Evolutionary conservation across 2,888 invertebrate genomes (phyloP).

Genomic region (Chesias legatella): DNA sequence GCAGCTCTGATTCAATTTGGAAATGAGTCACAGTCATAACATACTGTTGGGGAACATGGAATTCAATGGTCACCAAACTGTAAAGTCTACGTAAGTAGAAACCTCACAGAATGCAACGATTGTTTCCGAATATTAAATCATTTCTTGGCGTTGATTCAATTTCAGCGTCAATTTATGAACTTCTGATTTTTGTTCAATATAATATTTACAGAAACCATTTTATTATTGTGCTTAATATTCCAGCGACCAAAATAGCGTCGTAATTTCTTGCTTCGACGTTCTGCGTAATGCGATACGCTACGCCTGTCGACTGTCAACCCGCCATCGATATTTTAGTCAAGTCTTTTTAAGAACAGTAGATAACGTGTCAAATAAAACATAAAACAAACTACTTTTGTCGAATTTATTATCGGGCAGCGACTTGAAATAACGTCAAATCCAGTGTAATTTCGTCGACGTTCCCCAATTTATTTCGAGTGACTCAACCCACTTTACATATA

Average conservation of each 20-base stretch:
- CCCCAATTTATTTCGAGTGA: slow-evolving; percentile 42
- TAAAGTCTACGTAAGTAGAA: not conserved
- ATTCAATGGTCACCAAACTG: slow-evolving; percentile 1
- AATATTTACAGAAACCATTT: slow-evolving; percentile 14
- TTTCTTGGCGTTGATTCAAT: slow-evolving; percentile 24
- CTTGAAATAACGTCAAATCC: slow-evolving; percentile 24
- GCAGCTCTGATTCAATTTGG: slow-evolving; percentile 33
- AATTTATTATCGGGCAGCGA: slow-evolving; percentile 34
- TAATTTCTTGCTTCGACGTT: slow-evolving; percentile 56
- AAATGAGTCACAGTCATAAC: slow-evolving; percentile 13
- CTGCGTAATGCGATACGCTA: slow-evolving; percentile 59
- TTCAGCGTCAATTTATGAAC: slow-evolving; percentile 12
- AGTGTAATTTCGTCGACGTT: slow-evolving; percentile 33
- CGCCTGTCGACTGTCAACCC: slow-evolving; percentile 58
- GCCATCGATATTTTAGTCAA: slow-evolving; percentile 70
- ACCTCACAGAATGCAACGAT: slow-evolving; percentile 1
- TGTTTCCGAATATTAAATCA: slow-evolving; percentile 6
- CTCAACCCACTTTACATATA: slow-evolving; percentile 46
- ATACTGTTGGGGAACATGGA: not conserved
- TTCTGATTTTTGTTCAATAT: slow-evolving; percentile 14
- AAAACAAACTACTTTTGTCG: slow-evolving; percentile 38
- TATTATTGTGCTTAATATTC: slow-evolving; percentile 38
- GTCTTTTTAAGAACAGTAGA: slow-evolving; percentile 39
- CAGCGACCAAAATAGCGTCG: slow-evolving; percentile 46
- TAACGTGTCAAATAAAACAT: slow-evolving; percentile 60